phyloP scores from a whole-genome alignment of 2,113 vertebrate species.

The Rafetus swinhoei region DNA sequence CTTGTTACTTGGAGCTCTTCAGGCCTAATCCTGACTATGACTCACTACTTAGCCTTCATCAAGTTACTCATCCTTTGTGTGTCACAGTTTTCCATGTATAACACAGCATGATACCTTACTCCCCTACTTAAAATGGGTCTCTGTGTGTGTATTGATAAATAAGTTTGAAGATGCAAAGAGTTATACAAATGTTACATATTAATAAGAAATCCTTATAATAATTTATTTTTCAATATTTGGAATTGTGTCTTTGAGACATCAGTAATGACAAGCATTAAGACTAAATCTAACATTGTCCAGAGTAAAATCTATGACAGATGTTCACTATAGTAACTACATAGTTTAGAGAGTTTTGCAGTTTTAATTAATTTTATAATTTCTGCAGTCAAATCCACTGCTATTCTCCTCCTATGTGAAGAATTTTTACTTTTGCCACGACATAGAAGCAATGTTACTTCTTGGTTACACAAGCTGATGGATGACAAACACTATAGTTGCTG shows the following conservation, averaged over 20 bases:
- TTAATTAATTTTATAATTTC: conserved; percentile 41
- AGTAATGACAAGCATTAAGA: conserved; percentile 3
- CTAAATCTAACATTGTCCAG: background rate
- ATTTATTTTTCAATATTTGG: background rate
- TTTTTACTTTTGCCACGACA: background rate
- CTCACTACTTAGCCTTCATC: background rate
- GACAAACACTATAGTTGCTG: background rate
- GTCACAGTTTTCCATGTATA: background rate
- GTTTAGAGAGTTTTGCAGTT: conserved; percentile 18
- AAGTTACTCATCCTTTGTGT: background rate
- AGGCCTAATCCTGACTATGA: background rate
- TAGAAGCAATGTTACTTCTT: background rate
- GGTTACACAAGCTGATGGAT: background rate
- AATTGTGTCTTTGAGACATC: background rate
- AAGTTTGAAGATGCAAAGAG: background rate
- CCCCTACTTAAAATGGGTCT: background rate
- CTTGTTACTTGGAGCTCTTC: background rate
- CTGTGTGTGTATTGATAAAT: background rate
- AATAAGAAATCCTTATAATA: background rate
- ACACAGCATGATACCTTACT: background rate
- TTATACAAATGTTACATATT: background rate
- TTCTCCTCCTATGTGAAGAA: background rate
- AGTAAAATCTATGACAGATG: background rate
- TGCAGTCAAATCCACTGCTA: conserved; percentile 9
- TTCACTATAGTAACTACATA: background rate